Conservation (phyloP, 2,888 invertebrate species). For the Campoplex nolae region DNA sequence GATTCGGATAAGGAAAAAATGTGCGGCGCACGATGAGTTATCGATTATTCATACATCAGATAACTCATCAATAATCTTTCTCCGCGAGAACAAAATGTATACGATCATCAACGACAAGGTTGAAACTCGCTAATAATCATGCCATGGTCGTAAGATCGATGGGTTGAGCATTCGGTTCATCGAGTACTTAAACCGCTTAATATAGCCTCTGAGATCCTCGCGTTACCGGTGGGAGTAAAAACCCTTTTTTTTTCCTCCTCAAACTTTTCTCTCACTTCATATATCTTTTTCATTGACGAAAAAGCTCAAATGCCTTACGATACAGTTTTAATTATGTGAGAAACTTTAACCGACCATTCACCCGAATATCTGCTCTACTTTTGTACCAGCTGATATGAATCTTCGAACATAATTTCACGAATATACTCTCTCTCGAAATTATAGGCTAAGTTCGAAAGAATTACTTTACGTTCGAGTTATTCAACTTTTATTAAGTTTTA, state of each 20-base stretch:
- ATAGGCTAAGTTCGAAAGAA: background rate
- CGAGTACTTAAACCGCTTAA: background rate
- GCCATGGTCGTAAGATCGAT: conserved; percentile 67
- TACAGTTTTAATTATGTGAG: background rate
- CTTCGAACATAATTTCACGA: background rate
- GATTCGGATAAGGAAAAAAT: background rate
- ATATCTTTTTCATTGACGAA: background rate
- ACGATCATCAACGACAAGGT: conserved; percentile 43
- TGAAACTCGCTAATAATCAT: conserved; percentile 60
- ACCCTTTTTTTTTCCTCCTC: background rate
- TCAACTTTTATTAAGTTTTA: background rate
- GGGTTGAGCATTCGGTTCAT: conserved; percentile 53
- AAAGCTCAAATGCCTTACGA: background rate
- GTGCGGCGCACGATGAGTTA: background rate
- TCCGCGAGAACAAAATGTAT: conserved; percentile 48
- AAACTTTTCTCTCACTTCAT: background rate
- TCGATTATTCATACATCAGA: conserved; percentile 52
- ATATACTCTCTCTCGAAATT: background rate
- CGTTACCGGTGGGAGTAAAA: background rate
- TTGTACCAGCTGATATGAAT: background rate
- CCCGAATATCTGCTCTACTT: background rate
- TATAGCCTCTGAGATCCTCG: background rate
- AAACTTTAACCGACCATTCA: background rate
- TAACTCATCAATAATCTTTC: conserved; percentile 58
- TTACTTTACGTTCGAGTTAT: background rate